Percentiles rank a stretch among this genome's conserved stretches.
phyloP scores from a whole-genome alignment of 2,888 invertebrate species.

The Cephalotes varians region DNA sequence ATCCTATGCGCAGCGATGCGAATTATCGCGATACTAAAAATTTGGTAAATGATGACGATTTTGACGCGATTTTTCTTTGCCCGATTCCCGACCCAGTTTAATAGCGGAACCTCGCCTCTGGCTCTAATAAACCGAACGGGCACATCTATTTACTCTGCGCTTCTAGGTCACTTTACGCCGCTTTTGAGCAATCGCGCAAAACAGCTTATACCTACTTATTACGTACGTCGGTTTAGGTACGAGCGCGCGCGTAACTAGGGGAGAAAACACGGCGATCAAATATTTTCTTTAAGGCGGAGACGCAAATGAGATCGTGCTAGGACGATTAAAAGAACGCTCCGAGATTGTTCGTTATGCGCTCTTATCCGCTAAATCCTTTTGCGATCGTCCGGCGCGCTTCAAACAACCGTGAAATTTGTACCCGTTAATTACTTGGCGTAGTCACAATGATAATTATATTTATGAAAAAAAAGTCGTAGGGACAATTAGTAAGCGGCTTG shows the following conservation, averaged over 20 bases:
- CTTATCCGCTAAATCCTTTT: constrained; percentile 26
- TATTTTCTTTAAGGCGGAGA: constrained; percentile 60
- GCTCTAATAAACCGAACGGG: constrained; percentile 66
- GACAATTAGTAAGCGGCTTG: background rate
- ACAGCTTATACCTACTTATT: constrained; percentile 61
- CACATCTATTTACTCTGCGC: constrained; percentile 62
- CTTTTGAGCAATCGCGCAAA: constrained; percentile 72
- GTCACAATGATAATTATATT: background rate
- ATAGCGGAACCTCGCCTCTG: constrained; percentile 29
- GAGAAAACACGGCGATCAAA: constrained; percentile 53
- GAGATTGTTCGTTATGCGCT: constrained; percentile 42
- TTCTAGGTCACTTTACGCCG: constrained; percentile 54
- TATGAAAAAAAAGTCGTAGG: background rate
- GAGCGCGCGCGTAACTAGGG: constrained; percentile 22
- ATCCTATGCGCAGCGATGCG: constrained; percentile 34
- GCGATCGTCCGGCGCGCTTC: background rate
- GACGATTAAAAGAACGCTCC: constrained; percentile 45
- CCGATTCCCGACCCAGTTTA: constrained; percentile 2
- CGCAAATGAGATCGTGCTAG: constrained; percentile 51
- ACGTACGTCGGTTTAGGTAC: constrained; percentile 45
- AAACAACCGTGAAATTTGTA: background rate
- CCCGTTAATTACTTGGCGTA: background rate
- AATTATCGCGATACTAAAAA: constrained; percentile 62
- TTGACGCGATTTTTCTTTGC: constrained; percentile 56
- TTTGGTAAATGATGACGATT: constrained; percentile 63